Percentiles rank a stretch among this genome's conserved stretches.
Conservation (phyloP, 1,140 invertebrate species). For the Habropoda laboriosa region DNA sequence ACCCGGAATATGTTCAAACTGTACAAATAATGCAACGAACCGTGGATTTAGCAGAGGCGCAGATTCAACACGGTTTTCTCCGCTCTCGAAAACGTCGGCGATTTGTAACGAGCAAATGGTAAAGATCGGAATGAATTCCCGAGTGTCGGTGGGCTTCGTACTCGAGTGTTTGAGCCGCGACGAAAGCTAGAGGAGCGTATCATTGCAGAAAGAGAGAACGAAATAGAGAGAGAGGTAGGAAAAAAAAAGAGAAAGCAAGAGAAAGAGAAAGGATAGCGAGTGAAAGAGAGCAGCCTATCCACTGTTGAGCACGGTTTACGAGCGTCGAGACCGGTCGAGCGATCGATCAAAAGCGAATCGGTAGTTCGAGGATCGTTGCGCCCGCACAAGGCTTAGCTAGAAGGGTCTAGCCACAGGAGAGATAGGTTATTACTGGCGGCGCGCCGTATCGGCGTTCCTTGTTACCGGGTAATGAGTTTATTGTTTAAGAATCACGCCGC, state of each 20-base stretch:
- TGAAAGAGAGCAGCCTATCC: slow-evolving; percentile 15
- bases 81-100: slow-evolving; percentile 46
- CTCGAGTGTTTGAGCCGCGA: slow-evolving; percentile 29
- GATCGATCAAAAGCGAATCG: slow-evolving; percentile 69
- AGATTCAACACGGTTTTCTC: slow-evolving; percentile 48
- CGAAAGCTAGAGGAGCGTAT: slow-evolving; percentile 21
- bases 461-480: slow-evolving; percentile 76
- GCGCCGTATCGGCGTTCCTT: slow-evolving; percentile 57
- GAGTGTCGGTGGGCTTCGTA: slow-evolving; percentile 24
- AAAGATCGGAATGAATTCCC: slow-evolving; percentile 48
- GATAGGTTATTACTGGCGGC: slow-evolving; percentile 67
- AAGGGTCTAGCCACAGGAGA: slow-evolving; percentile 31
- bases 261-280: not conserved
- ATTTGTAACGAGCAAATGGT: slow-evolving; percentile 61
- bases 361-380: slow-evolving; percentile 49
- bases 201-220: not conserved
- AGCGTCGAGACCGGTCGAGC: slow-evolving; percentile 51
- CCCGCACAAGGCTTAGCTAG: slow-evolving; percentile 13
- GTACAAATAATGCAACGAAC: slow-evolving; percentile 54
- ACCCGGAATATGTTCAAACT: not conserved
- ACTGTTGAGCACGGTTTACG: slow-evolving; percentile 51
- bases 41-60: slow-evolving; percentile 34
- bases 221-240: slow-evolving; percentile 8
- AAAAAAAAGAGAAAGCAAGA: not conserved
- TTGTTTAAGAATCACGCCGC: slow-evolving; percentile 74